These are phyloP conservation scores for Reticulitermes lucifugus DNA, from an alignment of 2,888 invertebrate species.

Conservation along the genomic window DNA sequence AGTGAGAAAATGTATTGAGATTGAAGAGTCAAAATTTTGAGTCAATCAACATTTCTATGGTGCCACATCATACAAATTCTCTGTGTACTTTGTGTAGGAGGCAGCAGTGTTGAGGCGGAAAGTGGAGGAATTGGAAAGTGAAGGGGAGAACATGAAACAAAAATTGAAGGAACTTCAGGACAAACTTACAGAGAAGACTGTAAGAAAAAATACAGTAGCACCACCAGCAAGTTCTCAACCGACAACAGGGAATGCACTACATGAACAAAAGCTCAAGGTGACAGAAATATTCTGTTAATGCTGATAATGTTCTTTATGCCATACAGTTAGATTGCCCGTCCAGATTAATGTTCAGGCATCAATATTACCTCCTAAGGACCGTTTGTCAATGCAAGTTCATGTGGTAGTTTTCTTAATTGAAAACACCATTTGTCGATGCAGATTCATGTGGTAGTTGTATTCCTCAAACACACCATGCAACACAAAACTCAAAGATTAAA, in stretches of 20 bases:
- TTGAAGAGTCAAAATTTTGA: too few relatives aligned
- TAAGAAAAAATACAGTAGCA: slow-evolving; percentile 54
- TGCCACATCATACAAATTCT: too few relatives aligned
- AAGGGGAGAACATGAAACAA: slow-evolving; percentile 78
- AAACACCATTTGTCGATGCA: too few relatives aligned
- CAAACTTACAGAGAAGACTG: slow-evolving; percentile 69
- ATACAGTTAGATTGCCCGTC: too few relatives aligned
- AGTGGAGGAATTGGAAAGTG: slow-evolving; percentile 85
- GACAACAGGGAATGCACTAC: slow-evolving; percentile 65
- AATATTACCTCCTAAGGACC: too few relatives aligned
- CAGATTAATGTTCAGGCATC: too few relatives aligned
- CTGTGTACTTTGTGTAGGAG: slow-evolving; percentile 68
- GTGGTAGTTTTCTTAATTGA: too few relatives aligned
- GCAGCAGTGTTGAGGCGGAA: slow-evolving; percentile 84
- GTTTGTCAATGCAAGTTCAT: too few relatives aligned
- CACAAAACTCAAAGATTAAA: too few relatives aligned
- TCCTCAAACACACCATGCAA: too few relatives aligned
- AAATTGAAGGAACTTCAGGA: slow-evolving; percentile 83
- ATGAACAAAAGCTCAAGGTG: slow-evolving; percentile 76
- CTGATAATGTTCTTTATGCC: background rate
- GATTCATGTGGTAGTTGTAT: too few relatives aligned
- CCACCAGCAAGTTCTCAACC: slow-evolving; percentile 50
- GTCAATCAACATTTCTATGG: background rate
- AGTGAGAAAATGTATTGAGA: too few relatives aligned
- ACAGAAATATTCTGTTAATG: background rate